Evolutionary conservation across 2,888 invertebrate species (phyloP), one percentile per base, ranked within the genome.

Genomic region (Hipparchia sbordonii): DNA sequence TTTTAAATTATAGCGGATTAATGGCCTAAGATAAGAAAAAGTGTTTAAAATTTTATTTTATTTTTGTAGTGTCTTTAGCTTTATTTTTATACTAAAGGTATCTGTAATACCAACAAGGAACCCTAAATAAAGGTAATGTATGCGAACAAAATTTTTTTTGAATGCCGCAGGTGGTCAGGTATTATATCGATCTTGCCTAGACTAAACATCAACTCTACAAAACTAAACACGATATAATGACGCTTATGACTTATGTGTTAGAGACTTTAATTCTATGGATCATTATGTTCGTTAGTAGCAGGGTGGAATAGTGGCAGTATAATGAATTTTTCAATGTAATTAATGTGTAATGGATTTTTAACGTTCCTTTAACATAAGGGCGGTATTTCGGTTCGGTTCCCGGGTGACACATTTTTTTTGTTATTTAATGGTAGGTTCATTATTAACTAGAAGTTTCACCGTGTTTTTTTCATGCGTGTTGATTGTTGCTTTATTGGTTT

Each of bases 311-410:
- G 10, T 45, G 70, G 23, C 63, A 67, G 62, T 73, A 73, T 77
- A 77, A 78, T 79, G 75, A 78, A 74, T 78, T 80, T 79, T 80
- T 80, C 74, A 75, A 75, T 72, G 77, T 79, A 81, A 81, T 82
- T 81, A 81, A 81, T 81, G 79, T 77, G 62, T 70, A 81, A 81
- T 82, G 79, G 78, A 72, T 77, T 79, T 80, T 79, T 79, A 80
- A 80, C 79, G 76, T 78, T 74, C 72, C 70, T 75, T 77, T 78
- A 76, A 74, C 51, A 73, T 74, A 73, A 74, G 72, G 76, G 74
- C 54, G 72, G 71, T 73, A 66, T 71, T 74, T 76, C 72, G 66
- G 76, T 74, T 74, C 72, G 71, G 71, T 69, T 74, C 69, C 62
- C 70, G 57, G 23, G 72, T 69, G 68, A 72, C 72, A 67, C 48